Evolutionary conservation across 2,113 vertebrate species (phyloP).

Genomic region (Sphyrna mokarran): DNA sequence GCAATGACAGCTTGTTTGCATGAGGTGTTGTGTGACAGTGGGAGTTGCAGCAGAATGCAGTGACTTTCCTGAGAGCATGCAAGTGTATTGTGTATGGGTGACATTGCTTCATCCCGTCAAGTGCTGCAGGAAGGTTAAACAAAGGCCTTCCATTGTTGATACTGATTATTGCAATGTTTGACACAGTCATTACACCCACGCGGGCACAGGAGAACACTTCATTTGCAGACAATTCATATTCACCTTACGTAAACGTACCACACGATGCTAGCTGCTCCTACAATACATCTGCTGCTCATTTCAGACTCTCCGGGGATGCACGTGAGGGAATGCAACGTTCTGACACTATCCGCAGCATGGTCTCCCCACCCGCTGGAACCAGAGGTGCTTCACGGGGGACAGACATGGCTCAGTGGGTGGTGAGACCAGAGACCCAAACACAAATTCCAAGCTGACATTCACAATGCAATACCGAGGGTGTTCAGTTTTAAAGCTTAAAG

Average conservation of each 20-base stretch:
- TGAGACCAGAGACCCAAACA: neutral
- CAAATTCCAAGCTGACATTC: neutral
- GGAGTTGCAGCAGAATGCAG: neutral
- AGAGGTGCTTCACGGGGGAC: neutral
- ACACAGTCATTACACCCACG: neutral
- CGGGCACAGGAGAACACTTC: neutral
- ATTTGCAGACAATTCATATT: neutral
- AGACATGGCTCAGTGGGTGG: neutral
- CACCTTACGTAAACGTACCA: neutral
- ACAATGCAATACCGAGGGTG: neutral
- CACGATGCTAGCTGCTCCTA: neutral
- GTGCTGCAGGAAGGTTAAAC: neutral
- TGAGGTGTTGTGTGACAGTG: neutral
- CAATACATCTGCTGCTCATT: neutral
- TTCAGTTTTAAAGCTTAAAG: no score
- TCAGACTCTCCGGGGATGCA: neutral
- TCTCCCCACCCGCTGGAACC: neutral
- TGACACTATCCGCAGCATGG: neutral
- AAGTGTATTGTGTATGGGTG: neutral
- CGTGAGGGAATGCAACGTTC: neutral
- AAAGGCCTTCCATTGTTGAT: constrained; percentile 24
- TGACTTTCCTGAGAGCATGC: neutral
- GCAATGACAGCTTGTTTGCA: neutral
- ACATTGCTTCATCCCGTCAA: neutral
- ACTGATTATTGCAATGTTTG: constrained; percentile 11